Conservation (phyloP, 2,113 vertebrate species). For the Paratilapia polleni region DNA sequence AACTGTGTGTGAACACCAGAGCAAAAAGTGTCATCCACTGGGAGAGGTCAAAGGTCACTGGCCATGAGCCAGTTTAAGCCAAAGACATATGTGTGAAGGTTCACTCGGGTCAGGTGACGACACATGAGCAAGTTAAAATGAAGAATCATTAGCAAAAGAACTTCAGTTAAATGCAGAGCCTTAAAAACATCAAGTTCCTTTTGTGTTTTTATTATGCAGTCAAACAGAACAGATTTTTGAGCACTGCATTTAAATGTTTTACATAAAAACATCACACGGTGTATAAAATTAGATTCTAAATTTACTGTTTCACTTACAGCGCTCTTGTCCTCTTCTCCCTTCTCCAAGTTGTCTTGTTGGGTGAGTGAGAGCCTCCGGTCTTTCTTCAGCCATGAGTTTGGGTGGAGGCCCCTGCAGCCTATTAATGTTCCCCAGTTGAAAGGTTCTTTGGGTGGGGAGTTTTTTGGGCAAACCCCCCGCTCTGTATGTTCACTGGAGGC, state of each 20-base stretch:
- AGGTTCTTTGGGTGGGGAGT: slow-evolving; percentile 67
- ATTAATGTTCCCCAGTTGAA: slow-evolving; percentile 71
- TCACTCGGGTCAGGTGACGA: too few species aligned
- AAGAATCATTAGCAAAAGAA: too few species aligned
- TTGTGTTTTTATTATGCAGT: too few species aligned
- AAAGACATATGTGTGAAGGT: background rate
- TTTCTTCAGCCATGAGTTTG: slow-evolving; percentile 86
- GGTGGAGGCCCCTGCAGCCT: slow-evolving; percentile 80
- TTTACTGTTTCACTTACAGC: slow-evolving; percentile 10
- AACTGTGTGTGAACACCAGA: too few species aligned
- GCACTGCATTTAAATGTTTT: background rate
- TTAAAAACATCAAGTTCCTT: too few species aligned
- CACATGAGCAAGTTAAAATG: too few species aligned
- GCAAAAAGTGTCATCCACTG: background rate
- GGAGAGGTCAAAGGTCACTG: background rate
- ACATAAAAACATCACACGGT: background rate
- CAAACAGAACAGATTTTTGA: too few species aligned
- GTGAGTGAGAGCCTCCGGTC: slow-evolving; percentile 82
- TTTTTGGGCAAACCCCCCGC: background rate
- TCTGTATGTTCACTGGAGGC: background rate
- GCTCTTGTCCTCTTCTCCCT: slow-evolving; percentile 61
- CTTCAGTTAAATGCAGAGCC: too few species aligned
- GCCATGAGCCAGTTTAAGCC: background rate
- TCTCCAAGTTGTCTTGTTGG: slow-evolving; percentile 73
- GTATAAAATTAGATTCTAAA: too few species aligned